Conservation (phyloP, 35 echinoderm and acorn worm species). For the Chiridota heheva region DNA sequence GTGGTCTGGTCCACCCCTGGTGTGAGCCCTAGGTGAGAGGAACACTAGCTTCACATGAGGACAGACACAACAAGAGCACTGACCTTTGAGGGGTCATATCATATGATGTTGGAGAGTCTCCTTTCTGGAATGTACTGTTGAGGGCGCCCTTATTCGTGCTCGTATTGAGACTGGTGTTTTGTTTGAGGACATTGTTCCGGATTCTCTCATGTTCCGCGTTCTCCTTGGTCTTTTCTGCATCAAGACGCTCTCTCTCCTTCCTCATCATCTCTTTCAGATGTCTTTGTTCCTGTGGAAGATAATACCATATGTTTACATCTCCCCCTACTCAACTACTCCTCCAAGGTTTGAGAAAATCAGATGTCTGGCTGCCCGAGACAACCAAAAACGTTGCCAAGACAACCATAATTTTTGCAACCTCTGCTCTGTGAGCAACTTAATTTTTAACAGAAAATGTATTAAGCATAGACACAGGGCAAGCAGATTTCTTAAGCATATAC, state of each 20-base stretch:
- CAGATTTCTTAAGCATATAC: too few relatives aligned
- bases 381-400: too few relatives aligned
- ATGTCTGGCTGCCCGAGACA: too few relatives aligned
- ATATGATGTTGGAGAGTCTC: constrained; percentile 50
- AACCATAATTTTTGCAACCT: neutral
- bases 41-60: too few relatives aligned
- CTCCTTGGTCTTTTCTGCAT: constrained; percentile 27
- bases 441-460: too few relatives aligned
- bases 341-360: neutral
- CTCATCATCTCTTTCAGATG: constrained; percentile 64
- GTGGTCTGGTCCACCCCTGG: too few relatives aligned
- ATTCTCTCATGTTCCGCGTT: constrained; percentile 64
- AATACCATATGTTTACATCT: neutral
- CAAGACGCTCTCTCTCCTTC: constrained; percentile 46
- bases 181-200: constrained; percentile 72
- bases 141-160: constrained; percentile 15
- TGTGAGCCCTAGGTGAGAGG: too few relatives aligned
- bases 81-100: constrained; percentile 86
- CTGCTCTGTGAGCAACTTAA: too few relatives aligned
- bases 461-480: too few relatives aligned
- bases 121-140: constrained; percentile 69
- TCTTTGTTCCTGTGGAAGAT: constrained; percentile 46
- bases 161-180: constrained; percentile 55
- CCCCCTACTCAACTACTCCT: neutral
- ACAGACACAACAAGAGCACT: too few relatives aligned